phyloP scores from a whole-genome alignment of 2,113 vertebrate species.

The Brachyistius frenatus region DNA sequence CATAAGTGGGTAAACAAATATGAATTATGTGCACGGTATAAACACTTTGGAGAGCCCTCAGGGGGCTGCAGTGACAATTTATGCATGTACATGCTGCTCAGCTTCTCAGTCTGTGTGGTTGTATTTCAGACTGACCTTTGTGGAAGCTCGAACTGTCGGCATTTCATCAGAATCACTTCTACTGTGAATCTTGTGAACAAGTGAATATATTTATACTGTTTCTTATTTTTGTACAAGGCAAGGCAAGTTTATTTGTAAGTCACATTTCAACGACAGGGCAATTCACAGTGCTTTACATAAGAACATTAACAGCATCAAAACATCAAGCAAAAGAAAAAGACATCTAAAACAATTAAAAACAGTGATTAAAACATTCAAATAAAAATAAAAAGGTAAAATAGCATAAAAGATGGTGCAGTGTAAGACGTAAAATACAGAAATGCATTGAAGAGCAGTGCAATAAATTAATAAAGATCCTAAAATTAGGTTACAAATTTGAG shows the following conservation, averaged over 20 bases:
- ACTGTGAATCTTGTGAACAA: not conserved
- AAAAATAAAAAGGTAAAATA: too few species aligned
- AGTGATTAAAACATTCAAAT: too few species aligned
- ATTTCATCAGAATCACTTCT: not conserved
- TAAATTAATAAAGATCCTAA: too few species aligned
- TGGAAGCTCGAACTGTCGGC: not conserved
- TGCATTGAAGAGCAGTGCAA: too few species aligned
- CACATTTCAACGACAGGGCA: too few species aligned
- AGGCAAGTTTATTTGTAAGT: too few species aligned
- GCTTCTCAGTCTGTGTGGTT: conserved; percentile 12
- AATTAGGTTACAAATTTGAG: not conserved
- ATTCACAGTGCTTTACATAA: too few species aligned
- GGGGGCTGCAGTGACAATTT: conserved; percentile 32
- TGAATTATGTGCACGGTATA: conserved; percentile 64
- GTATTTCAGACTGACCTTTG: conserved; percentile 28
- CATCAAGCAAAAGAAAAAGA: too few species aligned
- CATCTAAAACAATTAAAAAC: too few species aligned
- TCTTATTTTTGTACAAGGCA: not conserved
- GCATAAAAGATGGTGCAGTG: too few species aligned
- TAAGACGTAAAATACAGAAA: too few species aligned
- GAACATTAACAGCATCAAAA: too few species aligned
- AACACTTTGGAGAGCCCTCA: conserved; percentile 65
- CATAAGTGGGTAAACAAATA: conserved; percentile 77
- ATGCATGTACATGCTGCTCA: conserved; percentile 41
- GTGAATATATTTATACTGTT: not conserved